Evolutionary conservation across 2,113 vertebrate species (phyloP), one percentile per base, ranked within the genome.

Genomic region (Cromileptes altivelis): DNA sequence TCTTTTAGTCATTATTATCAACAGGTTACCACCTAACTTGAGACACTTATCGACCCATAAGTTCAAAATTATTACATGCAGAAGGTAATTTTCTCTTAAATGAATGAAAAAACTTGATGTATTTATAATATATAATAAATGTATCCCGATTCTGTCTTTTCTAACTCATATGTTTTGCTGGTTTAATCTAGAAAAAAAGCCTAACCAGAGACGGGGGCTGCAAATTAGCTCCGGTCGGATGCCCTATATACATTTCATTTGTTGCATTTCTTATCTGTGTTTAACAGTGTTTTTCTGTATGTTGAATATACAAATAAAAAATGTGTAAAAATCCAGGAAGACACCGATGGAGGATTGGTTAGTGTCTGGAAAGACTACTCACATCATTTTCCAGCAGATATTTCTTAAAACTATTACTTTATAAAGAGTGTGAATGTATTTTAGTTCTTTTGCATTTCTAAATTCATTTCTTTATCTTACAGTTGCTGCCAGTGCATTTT

Each of bases 401-500:
- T 30, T 2, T 69, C 27, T 69, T 6, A 3, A 17, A 15, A 17
- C 56, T 8, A 61, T 50, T 9, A 27, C 8, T 78, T 18, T 58
- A 21, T 58, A 10, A 4, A 19, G 9, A 9, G 15, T 13, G 3
- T 64, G 9, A 45, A n/a, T 42, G 14, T 37, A n/a, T 55, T 21
- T 45, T 9, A 2, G 2, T 47, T 23, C 14, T 52, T 61, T 52
- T 64, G 33, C 4, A 21, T 53, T 4, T 53, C 52, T 53, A 6
- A 21, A 17, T 56, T 40, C 0, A 10, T 42, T 56, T 57, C 52
- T 71, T 33, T 9, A 47, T 67, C 23, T 6, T 53, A 0, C 37
- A 30, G 37, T n/a, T 3, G 21, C 71, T 87, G 78, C 62, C 64
- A 0, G 70, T 67, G 65, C 79, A 55, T 87, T 84, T 91, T 64